Conservation (phyloP, 2,888 invertebrate species). For the Idaea straminata region DNA sequence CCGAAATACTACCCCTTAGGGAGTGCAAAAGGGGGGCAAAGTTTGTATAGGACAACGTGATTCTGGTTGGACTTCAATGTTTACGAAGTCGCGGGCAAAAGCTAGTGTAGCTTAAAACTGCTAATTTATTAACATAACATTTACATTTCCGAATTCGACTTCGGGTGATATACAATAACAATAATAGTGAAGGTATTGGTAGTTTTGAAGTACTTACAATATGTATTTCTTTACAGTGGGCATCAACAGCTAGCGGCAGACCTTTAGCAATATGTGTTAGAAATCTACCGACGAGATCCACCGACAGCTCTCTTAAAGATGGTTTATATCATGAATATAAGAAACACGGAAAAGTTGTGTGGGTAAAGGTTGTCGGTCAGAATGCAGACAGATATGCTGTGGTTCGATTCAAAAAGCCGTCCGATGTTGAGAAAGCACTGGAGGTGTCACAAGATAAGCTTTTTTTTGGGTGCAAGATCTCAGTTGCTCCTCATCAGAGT, state of each 20-base stretch:
- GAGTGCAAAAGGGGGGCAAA: no score
- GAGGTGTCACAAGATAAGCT: slow-evolving; percentile 97
- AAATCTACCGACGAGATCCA: slow-evolving; percentile 92
- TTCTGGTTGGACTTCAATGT: no score
- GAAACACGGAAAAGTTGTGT: slow-evolving; percentile 98
- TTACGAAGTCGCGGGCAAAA: no score
- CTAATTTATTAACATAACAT: no score
- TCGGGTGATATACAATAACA: no score
- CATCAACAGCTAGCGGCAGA: slow-evolving; percentile 84
- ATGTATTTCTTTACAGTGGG: slow-evolving; percentile 62
- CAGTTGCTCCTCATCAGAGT: slow-evolving; percentile 96
- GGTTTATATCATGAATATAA: slow-evolving; percentile 99
- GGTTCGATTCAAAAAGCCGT: slow-evolving; percentile 96
- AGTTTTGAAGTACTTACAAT: neutral
- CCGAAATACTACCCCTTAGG: no score
- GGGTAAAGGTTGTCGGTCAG: slow-evolving; percentile 96
- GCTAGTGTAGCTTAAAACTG: no score
- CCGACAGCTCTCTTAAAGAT: slow-evolving; percentile 97
- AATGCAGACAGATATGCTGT: slow-evolving; percentile 95
- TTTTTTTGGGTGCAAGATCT: slow-evolving; percentile 98
- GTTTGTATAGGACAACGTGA: no score
- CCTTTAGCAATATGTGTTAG: slow-evolving; percentile 94
- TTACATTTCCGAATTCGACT: no score
- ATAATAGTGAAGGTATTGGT: slow-evolving; percentile 2
- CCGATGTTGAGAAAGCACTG: slow-evolving; percentile 97